phyloP scores from a whole-genome alignment of 2,113 vertebrate species.

The Syngnathus floridae region DNA sequence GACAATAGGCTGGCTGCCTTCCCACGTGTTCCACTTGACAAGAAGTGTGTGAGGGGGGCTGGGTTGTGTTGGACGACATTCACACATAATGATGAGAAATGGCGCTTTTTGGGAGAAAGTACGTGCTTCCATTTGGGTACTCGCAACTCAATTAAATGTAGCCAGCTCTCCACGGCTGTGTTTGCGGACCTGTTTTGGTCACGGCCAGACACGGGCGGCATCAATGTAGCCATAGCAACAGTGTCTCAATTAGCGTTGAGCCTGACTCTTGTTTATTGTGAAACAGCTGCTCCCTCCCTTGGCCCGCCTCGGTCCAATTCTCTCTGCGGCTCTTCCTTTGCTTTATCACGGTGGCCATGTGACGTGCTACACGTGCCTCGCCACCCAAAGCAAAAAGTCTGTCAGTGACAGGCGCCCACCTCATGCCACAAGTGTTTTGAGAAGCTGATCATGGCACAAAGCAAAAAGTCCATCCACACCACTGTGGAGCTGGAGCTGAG shows the following conservation, averaged over 20 bases:
- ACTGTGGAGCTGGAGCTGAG: background rate
- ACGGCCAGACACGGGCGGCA: constrained; percentile 22
- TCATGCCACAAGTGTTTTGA: background rate
- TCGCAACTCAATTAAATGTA: constrained; percentile 11
- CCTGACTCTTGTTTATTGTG: constrained; percentile 34
- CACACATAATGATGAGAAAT: no score
- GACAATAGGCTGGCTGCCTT: constrained; percentile 30
- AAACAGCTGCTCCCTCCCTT: constrained; percentile 40
- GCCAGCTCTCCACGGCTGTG: background rate
- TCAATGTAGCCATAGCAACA: constrained; percentile 40
- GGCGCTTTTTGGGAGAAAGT: no score
- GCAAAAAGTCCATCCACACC: background rate
- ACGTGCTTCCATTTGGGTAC: background rate
- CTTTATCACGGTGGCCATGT: background rate
- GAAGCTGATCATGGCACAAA: background rate
- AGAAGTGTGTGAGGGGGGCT: constrained; percentile 18
- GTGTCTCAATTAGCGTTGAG: constrained; percentile 33
- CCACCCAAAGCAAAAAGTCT: background rate
- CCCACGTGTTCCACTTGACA: constrained; percentile 27
- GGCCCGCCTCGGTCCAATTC: background rate
- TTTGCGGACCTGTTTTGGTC: constrained; percentile 4
- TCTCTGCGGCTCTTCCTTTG: background rate
- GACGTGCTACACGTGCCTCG: background rate
- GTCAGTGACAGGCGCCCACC: background rate
- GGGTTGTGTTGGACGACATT: no score